Evolutionary conservation across 2,888 invertebrate genomes (phyloP), one percentile per base, ranked within the genome.

Genomic region (Melolontha melolontha): DNA sequence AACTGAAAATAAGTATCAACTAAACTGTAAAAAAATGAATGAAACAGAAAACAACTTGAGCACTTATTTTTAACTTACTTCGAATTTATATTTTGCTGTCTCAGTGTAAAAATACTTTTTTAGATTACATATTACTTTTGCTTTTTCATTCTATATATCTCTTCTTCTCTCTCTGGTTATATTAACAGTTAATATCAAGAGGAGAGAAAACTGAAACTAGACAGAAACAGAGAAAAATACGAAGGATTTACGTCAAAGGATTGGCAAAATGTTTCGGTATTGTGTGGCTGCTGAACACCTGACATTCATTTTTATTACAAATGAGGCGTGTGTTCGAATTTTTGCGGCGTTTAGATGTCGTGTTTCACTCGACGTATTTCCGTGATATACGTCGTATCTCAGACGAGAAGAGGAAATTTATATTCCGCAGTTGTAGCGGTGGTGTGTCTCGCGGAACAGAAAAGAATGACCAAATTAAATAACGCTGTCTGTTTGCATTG

Each of bases 301-400:
- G 59, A 62, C 59, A 47, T 62, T 47, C 39, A 62, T 62, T 62
- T 62, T 62, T 62, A 62, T 62, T 62, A 49, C 59, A 62, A 62
- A 62, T 62, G 59, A 62, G 47, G 47, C 59, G 59, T 47, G 34
- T 47, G 16, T 62, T 62, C 47, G 59, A 62, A 62, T 62, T 62
- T 62, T 34, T 34, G 47, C 34, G 54, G 40, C 44, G 47, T n/a
- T 49, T 16, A 34, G 34, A 34, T 10, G 34, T 34, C 34, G 8
- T 34, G 34, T 34, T 62, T 62, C 44, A 39, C 44, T 47, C 59
- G 29, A 10, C 34, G 34, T 10, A 16, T 49, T 62, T 62, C 16
- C 47, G 34, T 49, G 59, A 55, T 57, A 42, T 41, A 42, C 12
- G 27, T 5, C 55, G 34, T 12, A 27, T 52, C 12, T 54, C 54